Conservation (phyloP, 2,797 vertebrate species). For the Amphiprion clarkii region DNA sequence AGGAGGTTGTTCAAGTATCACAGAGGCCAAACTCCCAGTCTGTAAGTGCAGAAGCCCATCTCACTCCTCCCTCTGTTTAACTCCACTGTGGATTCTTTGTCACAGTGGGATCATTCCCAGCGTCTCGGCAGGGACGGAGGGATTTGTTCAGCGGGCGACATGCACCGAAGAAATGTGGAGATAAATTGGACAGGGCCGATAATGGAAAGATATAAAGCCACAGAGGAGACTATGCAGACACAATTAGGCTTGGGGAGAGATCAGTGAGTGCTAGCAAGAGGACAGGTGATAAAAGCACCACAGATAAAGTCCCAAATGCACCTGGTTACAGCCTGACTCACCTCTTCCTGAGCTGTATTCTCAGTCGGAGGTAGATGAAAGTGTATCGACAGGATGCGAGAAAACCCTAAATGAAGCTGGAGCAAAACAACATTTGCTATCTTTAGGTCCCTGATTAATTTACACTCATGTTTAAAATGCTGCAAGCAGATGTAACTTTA, state of each 20-base stretch:
- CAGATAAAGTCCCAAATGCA: conserved; percentile 56
- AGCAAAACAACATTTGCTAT: conserved; percentile 15
- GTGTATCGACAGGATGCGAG: conserved; percentile 8
- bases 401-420: conserved; percentile 12
- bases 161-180: conserved; percentile 59
- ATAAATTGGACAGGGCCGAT: conserved; percentile 69
- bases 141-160: conserved; percentile 60
- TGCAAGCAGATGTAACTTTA: conserved; percentile 11
- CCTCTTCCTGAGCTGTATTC: conserved; percentile 35
- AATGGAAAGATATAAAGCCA: conserved; percentile 64
- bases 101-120: conserved; percentile 56
- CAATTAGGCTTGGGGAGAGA: conserved; percentile 57
- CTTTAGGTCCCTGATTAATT: conserved; percentile 21
- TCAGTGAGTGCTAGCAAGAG: conserved; percentile 48
- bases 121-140: conserved; percentile 51
- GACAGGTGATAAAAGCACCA: conserved; percentile 68
- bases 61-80: conserved; percentile 50
- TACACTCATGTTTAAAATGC: conserved; percentile 13
- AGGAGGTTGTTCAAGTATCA: conserved; percentile 72
- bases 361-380: conserved; percentile 31
- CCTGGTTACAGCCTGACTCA: conserved; percentile 36
- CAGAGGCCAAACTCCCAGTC: conserved; percentile 61
- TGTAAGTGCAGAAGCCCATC: conserved; percentile 54
- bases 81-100: conserved; percentile 59
- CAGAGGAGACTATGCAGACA: conserved; percentile 70